A percentile compares a stretch with the other conserved stretches of the same genome.
Conservation (phyloP, 1,140 invertebrate species). For the Dinoponera quadriceps region DNA sequence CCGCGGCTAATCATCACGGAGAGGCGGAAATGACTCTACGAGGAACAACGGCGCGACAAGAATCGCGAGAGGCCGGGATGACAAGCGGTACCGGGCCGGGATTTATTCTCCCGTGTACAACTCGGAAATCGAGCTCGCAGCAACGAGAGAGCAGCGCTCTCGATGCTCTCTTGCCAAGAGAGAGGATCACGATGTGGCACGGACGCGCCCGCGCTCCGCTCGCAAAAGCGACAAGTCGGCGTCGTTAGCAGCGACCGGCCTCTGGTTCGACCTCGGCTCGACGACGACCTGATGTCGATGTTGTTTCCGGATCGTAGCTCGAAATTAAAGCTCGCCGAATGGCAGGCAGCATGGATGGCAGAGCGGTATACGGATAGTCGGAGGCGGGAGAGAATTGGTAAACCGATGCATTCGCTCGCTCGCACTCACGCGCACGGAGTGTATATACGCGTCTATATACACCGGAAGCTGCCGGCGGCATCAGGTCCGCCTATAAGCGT, state of each 20-base stretch:
- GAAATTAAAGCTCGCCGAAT: constrained; percentile 57
- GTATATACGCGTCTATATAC: constrained; percentile 24
- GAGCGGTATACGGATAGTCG: constrained; percentile 1
- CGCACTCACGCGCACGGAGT: not conserved
- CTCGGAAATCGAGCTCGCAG: not conserved
- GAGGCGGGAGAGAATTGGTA: constrained; percentile 20
- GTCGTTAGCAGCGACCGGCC: constrained; percentile 49
- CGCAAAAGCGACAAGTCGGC: constrained; percentile 29
- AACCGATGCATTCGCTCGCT: constrained; percentile 18
- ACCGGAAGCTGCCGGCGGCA: constrained; percentile 43
- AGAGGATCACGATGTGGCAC: not conserved
- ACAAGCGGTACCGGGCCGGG: no score
- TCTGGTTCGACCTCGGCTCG: constrained; percentile 40
- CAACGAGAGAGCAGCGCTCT: not conserved
- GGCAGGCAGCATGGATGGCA: constrained; percentile 6
- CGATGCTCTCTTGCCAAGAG: not conserved
- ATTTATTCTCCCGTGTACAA: no score
- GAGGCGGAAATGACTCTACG: not conserved
- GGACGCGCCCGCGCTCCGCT: constrained; percentile 7
- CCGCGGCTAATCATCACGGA: not conserved
- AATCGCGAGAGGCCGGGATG: no score
- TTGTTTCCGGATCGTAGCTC: constrained; percentile 54
- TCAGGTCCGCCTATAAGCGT: constrained; percentile 78
- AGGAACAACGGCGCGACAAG: not conserved
- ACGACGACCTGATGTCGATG: constrained; percentile 52